Evolutionary conservation across 2,888 invertebrate genomes (phyloP).

Genomic region (Euzetes globulus): DNA sequence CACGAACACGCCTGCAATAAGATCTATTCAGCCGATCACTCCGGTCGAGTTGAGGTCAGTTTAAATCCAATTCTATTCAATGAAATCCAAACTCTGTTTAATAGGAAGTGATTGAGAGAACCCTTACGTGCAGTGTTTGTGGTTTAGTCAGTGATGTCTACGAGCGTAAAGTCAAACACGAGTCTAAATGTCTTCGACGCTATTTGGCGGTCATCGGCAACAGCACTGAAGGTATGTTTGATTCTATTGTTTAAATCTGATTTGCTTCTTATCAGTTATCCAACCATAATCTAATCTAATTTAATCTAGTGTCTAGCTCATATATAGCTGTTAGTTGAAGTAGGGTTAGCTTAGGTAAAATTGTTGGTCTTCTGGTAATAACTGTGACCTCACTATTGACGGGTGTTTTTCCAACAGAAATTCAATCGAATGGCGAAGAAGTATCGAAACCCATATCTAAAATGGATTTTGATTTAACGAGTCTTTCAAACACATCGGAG

Average conservation of each 20-base stretch:
- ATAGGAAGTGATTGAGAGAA: slow-evolving; percentile 31
- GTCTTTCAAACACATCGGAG: slow-evolving; percentile 12
- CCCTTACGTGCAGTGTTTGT: slow-evolving; percentile 32
- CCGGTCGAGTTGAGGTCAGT: slow-evolving; percentile 25
- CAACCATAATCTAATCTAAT: too few species aligned
- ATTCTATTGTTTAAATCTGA: background rate
- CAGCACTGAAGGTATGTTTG: slow-evolving; percentile 13
- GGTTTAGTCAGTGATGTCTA: slow-evolving; percentile 29
- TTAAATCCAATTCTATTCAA: background rate
- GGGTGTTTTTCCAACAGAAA: background rate
- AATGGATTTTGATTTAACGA: slow-evolving; percentile 19
- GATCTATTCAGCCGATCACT: slow-evolving; percentile 30
- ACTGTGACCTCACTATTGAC: too few species aligned
- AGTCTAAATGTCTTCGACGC: slow-evolving; percentile 9
- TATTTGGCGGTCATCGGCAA: slow-evolving; percentile 25
- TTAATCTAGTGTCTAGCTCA: background rate
- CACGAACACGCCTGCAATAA: slow-evolving; percentile 35
- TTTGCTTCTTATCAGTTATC: too few species aligned
- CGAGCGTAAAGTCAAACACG: slow-evolving; percentile 30
- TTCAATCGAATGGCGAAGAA: background rate
- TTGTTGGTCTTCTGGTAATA: too few species aligned
- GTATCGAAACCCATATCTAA: background rate
- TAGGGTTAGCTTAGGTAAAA: too few species aligned
- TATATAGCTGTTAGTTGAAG: too few species aligned
- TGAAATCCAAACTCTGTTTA: background rate